Evolutionary conservation across 2,113 vertebrate species (phyloP).

Genomic region (Theropithecus gelada): DNA sequence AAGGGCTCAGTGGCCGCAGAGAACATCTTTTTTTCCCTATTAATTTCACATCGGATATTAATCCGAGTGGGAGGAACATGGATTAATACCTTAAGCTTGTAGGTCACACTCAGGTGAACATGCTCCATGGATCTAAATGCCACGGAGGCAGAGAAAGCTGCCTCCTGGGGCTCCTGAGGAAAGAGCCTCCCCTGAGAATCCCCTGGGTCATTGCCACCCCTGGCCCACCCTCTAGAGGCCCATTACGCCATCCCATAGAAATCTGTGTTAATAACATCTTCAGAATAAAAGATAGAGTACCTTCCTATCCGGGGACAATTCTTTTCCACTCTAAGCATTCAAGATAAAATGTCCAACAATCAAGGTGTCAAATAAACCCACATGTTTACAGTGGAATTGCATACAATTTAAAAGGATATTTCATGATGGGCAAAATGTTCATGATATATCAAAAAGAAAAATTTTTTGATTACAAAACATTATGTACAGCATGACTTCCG

Average conservation of each 20-base stretch:
- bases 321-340: not conserved
- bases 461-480: not conserved
- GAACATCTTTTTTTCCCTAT: conserved; percentile 71
- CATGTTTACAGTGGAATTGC: not conserved
- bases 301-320: not conserved
- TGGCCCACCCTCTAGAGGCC: not conserved
- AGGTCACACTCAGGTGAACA: conserved; percentile 75
- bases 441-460: not conserved
- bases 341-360: not conserved
- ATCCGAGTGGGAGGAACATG: conserved; percentile 69
- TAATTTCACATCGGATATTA: conserved; percentile 81
- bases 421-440: not conserved
- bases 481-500: not conserved
- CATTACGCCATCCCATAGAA: rapidly evolving
- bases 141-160: not conserved
- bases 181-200: not conserved
- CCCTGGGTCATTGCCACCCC: not conserved
- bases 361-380: not conserved
- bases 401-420: not conserved
- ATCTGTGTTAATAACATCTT: not conserved
- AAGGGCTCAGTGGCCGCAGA: conserved; percentile 64
- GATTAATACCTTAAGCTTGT: conserved; percentile 78
- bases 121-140: conserved; percentile 59
- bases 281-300: not conserved
- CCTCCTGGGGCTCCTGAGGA: not conserved